A percentile compares a stretch with the other conserved stretches of the same genome.
Conservation (phyloP, 2,113 vertebrate genomes). For the Myiozetetes cayanensis region DNA sequence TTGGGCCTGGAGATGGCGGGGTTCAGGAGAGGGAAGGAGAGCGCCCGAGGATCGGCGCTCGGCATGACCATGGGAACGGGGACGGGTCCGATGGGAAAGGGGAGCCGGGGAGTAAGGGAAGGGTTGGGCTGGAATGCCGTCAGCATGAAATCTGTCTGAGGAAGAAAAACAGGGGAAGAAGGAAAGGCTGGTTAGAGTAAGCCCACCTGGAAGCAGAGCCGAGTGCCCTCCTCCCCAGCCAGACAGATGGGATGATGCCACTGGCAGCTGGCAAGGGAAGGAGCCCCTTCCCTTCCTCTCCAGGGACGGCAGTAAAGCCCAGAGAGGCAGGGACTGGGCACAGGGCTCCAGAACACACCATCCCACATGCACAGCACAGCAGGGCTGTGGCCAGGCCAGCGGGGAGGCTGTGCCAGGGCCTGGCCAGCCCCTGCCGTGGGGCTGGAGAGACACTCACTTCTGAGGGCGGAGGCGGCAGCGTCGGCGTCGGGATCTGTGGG, state of each 20-base stretch:
- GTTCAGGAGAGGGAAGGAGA: constrained; percentile 75
- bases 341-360: fast-evolving
- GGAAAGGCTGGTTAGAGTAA: constrained; percentile 15
- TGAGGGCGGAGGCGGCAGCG: constrained; percentile 81
- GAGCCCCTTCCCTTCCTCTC: neutral
- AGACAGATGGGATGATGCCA: fast-evolving
- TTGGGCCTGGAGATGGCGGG: constrained; percentile 67
- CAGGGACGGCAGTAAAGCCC: neutral
- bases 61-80: constrained; percentile 81
- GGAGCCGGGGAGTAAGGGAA: constrained; percentile 72
- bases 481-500: constrained; percentile 79
- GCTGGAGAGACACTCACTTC: constrained; percentile 70
- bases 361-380: fast-evolving
- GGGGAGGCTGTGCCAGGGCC: neutral
- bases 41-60: constrained; percentile 74
- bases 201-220: neutral
- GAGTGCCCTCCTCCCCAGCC: fast-evolving
- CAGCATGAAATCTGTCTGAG: constrained; percentile 80
- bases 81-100: constrained; percentile 77
- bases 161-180: neutral
- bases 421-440: neutral
- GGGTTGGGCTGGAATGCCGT: constrained; percentile 72
- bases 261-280: neutral
- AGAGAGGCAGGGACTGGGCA: neutral
- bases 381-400: neutral